These are phyloP conservation scores for Ormyrus nitidulus DNA, from an alignment of 2,888 invertebrate species.

Conservation along the genomic window DNA sequence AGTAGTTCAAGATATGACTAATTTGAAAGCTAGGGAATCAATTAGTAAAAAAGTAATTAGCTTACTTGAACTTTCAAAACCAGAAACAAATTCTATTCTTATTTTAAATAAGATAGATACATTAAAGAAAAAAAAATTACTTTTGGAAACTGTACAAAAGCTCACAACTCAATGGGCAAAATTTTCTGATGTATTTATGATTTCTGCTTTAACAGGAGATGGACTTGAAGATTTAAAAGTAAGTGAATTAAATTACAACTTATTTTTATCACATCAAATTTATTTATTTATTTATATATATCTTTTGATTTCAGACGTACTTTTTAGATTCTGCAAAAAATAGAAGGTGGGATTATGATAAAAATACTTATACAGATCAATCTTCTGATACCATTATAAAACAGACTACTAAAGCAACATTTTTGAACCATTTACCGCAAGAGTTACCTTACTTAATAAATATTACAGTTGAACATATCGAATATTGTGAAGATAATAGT, in stretches of 20 bases:
- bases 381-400: constrained; percentile 82
- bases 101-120: constrained; percentile 92
- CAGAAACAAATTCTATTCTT: constrained; percentile 82
- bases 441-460: constrained; percentile 91
- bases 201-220: constrained; percentile 89
- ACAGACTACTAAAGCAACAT: constrained; percentile 87
- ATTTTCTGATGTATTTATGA: constrained; percentile 92
- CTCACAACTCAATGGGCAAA: constrained; percentile 85
- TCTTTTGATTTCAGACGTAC: constrained; percentile 79
- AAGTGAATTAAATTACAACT: constrained; percentile 53
- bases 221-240: constrained; percentile 86
- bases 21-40: constrained; percentile 81
- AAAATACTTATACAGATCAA: constrained; percentile 85
- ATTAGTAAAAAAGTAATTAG: constrained; percentile 84
- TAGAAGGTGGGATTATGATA: constrained; percentile 82
- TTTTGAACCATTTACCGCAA: constrained; percentile 88
- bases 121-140: constrained; percentile 80
- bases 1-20: constrained; percentile 90
- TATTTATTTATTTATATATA: constrained; percentile 12
- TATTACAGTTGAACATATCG: constrained; percentile 82
- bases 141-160: constrained; percentile 84
- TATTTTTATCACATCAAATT: constrained; percentile 6
- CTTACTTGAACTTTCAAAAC: constrained; percentile 78
- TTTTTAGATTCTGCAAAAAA: constrained; percentile 82
- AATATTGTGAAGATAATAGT: constrained; percentile 78